Base-by-base conservation (phyloP, 2,797 vertebrate species). In the Lepus townsendii region DNA sequence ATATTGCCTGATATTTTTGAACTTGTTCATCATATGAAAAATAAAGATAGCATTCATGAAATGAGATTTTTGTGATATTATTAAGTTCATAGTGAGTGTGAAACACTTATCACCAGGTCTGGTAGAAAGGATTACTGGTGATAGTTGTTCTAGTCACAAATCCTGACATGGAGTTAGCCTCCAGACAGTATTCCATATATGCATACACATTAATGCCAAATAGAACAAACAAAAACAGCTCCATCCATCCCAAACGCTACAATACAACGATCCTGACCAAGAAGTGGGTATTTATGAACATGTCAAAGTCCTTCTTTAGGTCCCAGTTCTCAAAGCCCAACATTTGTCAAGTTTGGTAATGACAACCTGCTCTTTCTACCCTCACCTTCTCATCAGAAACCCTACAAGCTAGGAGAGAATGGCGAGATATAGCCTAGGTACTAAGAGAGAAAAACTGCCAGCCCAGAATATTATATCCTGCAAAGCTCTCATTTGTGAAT, bases 11-110 rank as follows among this genome's bases (percentile, higher is more conserved):
- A 83, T 60, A 87, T 35, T 30, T 73, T 1, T 50, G 32, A 90
- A 87, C 5, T 78, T 57, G 11, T 68, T 95, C 63, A 30, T 54
- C 22, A 30, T 54, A 57, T 78, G 19, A 50, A 35, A 87, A 94
- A 73, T n/a, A 22, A 87, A 90, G 68, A 90, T 57, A 80, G 52
- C 22, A n/a, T 72, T 94, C 79, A 63, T 30, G 17, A 71, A 83
- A 85, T 47, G 54, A 38, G 26, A 80, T 71, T 86, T 91, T 17
- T 71, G 35, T 92, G 42, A 52, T 27, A 75, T 20, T 72, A 60
- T 20, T 72, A 60, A 71, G 83, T 69, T 57, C 77, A 5, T 68
- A 35, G 52, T 60, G 27, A 7, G 1, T 69, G 5, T 54, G 80
- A 82, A 91, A 76, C n/a, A 79, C 22, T 83, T 73, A 87, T 10